A percentile compares a stretch with the other conserved stretches of the same genome.
Conservation (phyloP, 2,113 vertebrate species). For the Pelobates fuscus region DNA sequence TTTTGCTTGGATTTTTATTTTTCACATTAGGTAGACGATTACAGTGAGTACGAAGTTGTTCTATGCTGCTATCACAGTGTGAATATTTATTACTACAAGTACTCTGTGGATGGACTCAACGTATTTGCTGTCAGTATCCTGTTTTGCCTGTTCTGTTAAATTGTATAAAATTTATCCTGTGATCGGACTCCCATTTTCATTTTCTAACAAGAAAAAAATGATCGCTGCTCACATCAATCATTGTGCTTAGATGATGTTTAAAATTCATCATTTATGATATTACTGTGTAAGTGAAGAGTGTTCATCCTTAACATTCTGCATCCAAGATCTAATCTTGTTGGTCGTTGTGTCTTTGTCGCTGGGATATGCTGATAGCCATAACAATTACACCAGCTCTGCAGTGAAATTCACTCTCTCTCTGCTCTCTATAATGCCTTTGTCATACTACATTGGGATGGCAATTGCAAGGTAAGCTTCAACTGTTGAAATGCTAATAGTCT, state of each 20-base stretch:
- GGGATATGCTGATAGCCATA: constrained; percentile 74
- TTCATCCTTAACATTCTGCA: constrained; percentile 56
- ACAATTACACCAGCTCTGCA: constrained; percentile 65
- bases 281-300: neutral
- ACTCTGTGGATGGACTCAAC: constrained; percentile 72
- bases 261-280: no score
- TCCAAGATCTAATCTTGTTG: constrained; percentile 76
- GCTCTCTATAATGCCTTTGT: constrained; percentile 82
- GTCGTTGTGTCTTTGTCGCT: constrained; percentile 75
- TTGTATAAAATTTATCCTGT: no score
- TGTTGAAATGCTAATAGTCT: no score
- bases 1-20: neutral
- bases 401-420: constrained; percentile 76
- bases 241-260: no score
- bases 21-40: constrained; percentile 59
- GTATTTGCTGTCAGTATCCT: constrained; percentile 83
- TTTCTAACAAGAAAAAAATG: no score
- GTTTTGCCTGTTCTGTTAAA: constrained; percentile 12
- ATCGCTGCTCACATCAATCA: no score
- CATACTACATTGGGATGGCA: constrained; percentile 90
- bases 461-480: constrained; percentile 77
- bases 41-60: constrained; percentile 59
- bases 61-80: constrained; percentile 73
- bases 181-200: no score
- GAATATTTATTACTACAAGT: constrained; percentile 83